Conservation (phyloP, 2,113 vertebrate genomes). For the Illadopsis cleaveri region DNA sequence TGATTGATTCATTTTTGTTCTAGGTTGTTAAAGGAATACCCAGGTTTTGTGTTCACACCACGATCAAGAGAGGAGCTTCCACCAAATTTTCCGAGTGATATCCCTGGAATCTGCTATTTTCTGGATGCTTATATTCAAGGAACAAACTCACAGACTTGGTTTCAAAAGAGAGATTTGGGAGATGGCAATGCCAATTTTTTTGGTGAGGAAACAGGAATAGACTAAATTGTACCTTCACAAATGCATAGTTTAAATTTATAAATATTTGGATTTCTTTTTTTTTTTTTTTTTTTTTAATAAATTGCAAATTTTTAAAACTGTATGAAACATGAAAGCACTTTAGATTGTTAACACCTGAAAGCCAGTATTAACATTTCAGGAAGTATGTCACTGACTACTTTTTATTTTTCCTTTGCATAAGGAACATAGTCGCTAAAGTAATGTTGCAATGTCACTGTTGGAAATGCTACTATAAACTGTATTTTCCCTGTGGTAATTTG, state of each 20-base stretch:
- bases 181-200: slow-evolving; percentile 77
- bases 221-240: slow-evolving; percentile 46
- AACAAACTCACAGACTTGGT: slow-evolving; percentile 68
- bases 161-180: slow-evolving; percentile 70
- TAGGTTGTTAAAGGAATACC: slow-evolving; percentile 89
- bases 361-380: slow-evolving; percentile 63
- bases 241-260: slow-evolving; percentile 12
- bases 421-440: slow-evolving; percentile 32
- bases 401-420: slow-evolving; percentile 43
- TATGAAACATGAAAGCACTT: slow-evolving; percentile 64
- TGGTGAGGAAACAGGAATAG: slow-evolving; percentile 74
- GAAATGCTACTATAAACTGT: slow-evolving; percentile 34
- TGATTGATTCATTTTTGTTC: slow-evolving; percentile 53
- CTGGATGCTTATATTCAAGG: slow-evolving; percentile 84
- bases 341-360: slow-evolving; percentile 60
- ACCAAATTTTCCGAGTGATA: slow-evolving; percentile 92
- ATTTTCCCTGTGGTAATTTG: slow-evolving; percentile 5
- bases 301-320: neutral
- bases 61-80: slow-evolving; percentile 95
- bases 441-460: slow-evolving; percentile 22
- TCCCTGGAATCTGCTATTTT: slow-evolving; percentile 97
- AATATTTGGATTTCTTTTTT: neutral
- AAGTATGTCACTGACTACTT: slow-evolving; percentile 47
- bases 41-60: slow-evolving; percentile 91
- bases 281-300: slow-evolving; percentile 47